Conservation (phyloP, 2,113 vertebrate species). For the Chamaetylas fuelleborni region DNA sequence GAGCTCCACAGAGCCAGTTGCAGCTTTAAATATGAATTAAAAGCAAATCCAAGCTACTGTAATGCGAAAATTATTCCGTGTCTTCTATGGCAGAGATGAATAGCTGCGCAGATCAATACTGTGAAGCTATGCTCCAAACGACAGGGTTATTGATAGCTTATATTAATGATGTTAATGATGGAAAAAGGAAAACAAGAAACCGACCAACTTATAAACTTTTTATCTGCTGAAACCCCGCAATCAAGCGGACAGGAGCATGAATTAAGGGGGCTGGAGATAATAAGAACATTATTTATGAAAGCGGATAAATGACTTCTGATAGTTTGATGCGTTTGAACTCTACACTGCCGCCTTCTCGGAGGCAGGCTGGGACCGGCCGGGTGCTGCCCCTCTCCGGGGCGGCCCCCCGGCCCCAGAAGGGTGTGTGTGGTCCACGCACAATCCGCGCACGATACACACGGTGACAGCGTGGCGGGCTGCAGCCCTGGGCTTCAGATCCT, state of each 20-base stretch:
- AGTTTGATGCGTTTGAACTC: slow-evolving; percentile 53
- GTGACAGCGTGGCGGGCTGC: neutral
- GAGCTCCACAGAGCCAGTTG: slow-evolving; percentile 79
- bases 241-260: slow-evolving; percentile 65
- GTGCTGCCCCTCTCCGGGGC: neutral
- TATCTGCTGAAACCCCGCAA: slow-evolving; percentile 72
- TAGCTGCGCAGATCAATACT: slow-evolving; percentile 87
- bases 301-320: slow-evolving; percentile 70
- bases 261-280: slow-evolving; percentile 60
- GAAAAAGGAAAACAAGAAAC: slow-evolving; percentile 75
- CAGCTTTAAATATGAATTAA: slow-evolving; percentile 89
- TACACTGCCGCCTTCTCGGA: slow-evolving; percentile 14
- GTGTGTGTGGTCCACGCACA: neutral
- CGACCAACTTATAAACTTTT: slow-evolving; percentile 78
- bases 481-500: neutral
- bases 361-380: neutral
- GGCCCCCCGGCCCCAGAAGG: neutral
- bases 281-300: slow-evolving; percentile 76
- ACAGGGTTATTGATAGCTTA: slow-evolving; percentile 86
- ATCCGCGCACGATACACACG: neutral
- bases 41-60: slow-evolving; percentile 87
- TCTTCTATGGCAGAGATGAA: slow-evolving; percentile 88
- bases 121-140: slow-evolving; percentile 84
- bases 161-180: slow-evolving; percentile 85
- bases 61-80: slow-evolving; percentile 89